Evolutionary conservation across 2,888 invertebrate genomes (phyloP), one percentile per base, ranked within the genome.

Genomic region (Ceratothoa steindachneri): DNA sequence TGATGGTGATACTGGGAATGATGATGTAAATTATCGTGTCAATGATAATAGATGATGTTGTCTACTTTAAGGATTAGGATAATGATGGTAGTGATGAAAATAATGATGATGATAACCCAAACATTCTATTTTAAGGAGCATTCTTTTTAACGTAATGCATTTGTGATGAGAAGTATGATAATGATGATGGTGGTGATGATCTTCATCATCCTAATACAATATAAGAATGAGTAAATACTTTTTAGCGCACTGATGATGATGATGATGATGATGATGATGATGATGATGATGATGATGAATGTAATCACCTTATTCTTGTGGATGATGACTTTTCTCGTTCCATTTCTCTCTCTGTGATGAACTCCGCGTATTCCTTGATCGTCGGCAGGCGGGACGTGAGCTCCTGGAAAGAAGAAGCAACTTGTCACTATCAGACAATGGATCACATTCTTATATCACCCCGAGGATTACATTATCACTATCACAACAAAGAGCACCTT

Each of bases 291-390:
- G 68, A 22, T 19, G 30, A 68, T 68, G 51, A 30, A 51, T 9
- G 51, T 22, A 22, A n/a, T 68, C n/a, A 75, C 75, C 75, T 75
- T 69, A 75, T 75, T 73, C 75, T 72, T n/a, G 75, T 75, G 9
- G 75, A 75, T 3, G 69, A 72, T 12, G 75, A 75, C n/a, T 72
- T 73, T 28, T 75, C 73, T 53, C 67, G 66, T 70, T 75, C 75
- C 24, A 75, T 29, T 30, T 75, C 75, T 30, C 72, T 75, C 27
- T 75, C 75, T 1, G 72, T 67, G 29, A 75, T 72, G 64, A 67
- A 75, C 27, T 75, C 75, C 12, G 72, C 71, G 67, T 75, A 75
- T 22, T 75, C 75, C 30, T 75, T 75, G 55, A 75, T 75, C 69
- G 75, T 75, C 5, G 75, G 75, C 19, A 75, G 70, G n/a, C 75